A percentile compares a stretch with the other conserved stretches of the same genome.
These are phyloP conservation scores for Platyscapa corneri DNA, from an alignment of 1,140 invertebrate genomes.

Conservation along the genomic window DNA sequence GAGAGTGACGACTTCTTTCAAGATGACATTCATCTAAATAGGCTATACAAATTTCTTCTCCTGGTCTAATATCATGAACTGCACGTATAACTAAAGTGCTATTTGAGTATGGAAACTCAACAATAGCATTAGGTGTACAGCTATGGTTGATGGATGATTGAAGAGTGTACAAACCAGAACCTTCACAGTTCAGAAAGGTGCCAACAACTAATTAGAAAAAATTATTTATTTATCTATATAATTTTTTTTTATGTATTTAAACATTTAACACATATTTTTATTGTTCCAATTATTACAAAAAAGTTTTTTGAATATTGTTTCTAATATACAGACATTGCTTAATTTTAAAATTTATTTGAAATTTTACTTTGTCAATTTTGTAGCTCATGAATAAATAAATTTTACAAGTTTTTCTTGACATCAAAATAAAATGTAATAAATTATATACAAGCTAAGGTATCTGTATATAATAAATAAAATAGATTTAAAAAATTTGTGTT, in stretches of 20 bases:
- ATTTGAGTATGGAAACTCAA: slow-evolving; percentile 90
- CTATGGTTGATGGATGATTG: slow-evolving; percentile 95
- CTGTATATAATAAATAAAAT: no score
- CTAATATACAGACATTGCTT: no score
- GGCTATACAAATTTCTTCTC: slow-evolving; percentile 93
- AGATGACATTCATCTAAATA: slow-evolving; percentile 92
- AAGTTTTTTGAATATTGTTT: no score
- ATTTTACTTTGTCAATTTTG: neutral
- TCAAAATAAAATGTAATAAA: no score
- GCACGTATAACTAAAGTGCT: slow-evolving; percentile 86
- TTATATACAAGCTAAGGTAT: no score
- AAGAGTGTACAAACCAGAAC: slow-evolving; percentile 88
- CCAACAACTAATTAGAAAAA: slow-evolving; percentile 81
- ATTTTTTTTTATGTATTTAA: no score
- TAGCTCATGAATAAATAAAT: no score
- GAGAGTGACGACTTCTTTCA: slow-evolving; percentile 86
- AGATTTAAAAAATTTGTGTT: no score
- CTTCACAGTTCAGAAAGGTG: slow-evolving; percentile 93
- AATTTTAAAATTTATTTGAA: no score
- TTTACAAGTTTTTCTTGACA: no score
- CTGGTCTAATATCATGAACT: slow-evolving; percentile 82
- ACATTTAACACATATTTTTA: no score
- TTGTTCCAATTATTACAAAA: no score
- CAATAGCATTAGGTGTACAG: slow-evolving; percentile 91
- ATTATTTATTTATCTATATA: slow-evolving; percentile 18